Evolutionary conservation across 2,888 invertebrate genomes (phyloP).

Genomic region (Scelioninae gen. 2): DNA sequence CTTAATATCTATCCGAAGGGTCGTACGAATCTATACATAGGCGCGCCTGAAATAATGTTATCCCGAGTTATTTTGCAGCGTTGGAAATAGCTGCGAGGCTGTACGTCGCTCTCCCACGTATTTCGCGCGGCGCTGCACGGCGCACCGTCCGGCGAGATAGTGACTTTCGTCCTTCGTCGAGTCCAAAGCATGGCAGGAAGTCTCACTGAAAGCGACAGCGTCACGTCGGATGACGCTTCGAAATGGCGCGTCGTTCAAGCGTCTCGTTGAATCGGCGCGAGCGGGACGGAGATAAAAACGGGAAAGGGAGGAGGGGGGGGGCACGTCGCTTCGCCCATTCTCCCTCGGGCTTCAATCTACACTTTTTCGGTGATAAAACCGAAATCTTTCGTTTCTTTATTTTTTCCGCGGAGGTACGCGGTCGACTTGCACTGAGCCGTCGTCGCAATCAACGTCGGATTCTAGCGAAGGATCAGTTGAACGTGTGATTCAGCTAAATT

Average conservation of each 20-base stretch:
- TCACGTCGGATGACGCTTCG: constrained; percentile 62
- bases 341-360: constrained; percentile 51
- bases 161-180: constrained; percentile 37
- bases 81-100: constrained; percentile 21
- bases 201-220: constrained; percentile 62
- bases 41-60: constrained; percentile 20
- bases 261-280: constrained; percentile 16
- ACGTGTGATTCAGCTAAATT: no score
- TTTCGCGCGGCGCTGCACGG: constrained; percentile 21
- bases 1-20: neutral
- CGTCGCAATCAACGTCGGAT: no score
- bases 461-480: no score
- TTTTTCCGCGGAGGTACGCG: no score
- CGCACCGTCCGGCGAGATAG: constrained; percentile 33
- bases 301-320: neutral
- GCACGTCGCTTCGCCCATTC: neutral
- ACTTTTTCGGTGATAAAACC: constrained; percentile 37
- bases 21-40: constrained; percentile 4
- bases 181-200: constrained; percentile 50
- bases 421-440: no score
- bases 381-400: no score
- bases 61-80: constrained; percentile 17
- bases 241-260: constrained; percentile 32
- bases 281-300: neutral
- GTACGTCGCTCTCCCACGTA: constrained; percentile 15